A percentile compares a stretch with the other conserved stretches of the same genome.
phyloP scores from a whole-genome alignment of 2,113 vertebrate species.

The Vimba vimba region DNA sequence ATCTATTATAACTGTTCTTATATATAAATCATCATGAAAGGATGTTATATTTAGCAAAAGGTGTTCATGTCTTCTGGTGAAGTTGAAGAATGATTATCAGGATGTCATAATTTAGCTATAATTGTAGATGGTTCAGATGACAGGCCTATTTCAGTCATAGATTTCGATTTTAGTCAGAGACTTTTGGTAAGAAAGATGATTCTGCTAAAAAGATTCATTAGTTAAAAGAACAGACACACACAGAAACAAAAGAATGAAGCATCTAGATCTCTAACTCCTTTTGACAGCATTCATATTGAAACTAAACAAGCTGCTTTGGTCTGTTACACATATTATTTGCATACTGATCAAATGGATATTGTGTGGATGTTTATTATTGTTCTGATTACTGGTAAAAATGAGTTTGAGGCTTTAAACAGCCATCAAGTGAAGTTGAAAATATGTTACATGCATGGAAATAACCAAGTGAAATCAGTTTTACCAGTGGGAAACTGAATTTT shows the following conservation, averaged over 20 bases:
- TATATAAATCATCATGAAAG: not conserved
- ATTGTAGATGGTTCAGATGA: slow-evolving; percentile 8
- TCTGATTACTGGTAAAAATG: not conserved
- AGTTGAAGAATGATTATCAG: not conserved
- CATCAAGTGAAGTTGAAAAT: not conserved
- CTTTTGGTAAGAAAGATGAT: not conserved
- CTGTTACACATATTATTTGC: not conserved
- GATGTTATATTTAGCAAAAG: slow-evolving; percentile 48
- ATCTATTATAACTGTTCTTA: not conserved
- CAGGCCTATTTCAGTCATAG: not conserved
- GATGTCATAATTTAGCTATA: not conserved
- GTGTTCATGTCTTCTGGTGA: slow-evolving; percentile 34
- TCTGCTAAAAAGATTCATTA: not conserved
- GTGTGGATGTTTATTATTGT: not conserved
- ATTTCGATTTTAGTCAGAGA: not conserved
- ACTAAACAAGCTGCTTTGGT: not conserved
- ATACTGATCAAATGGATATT: not conserved
- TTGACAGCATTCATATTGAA: not conserved
- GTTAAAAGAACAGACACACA: not conserved
- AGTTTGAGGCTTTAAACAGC: not conserved
- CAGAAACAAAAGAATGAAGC: not conserved
- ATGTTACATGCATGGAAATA: not conserved
- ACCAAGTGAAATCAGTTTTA: not conserved
- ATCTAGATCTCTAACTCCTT: not conserved
- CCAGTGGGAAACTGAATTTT: not conserved